Conservation (phyloP, 2,113 vertebrate species). For the Gallinago jamesoni region DNA sequence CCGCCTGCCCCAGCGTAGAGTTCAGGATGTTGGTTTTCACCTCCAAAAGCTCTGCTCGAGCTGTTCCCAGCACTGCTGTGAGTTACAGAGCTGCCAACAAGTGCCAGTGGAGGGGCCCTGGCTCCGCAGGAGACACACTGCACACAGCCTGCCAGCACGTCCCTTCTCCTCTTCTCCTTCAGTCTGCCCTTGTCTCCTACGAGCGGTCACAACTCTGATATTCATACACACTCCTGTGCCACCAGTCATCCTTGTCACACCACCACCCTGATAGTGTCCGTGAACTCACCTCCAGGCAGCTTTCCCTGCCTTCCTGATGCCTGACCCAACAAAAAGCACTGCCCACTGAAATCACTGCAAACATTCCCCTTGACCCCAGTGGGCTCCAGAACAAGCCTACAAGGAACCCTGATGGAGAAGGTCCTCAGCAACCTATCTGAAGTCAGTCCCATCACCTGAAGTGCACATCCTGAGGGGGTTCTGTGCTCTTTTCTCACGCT, state of each 20-base stretch:
- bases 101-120: neutral
- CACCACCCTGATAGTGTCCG: rapidly evolving
- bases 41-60: neutral
- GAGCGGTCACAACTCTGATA: neutral
- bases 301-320: neutral
- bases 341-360: neutral
- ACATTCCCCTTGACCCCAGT: neutral
- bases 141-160: neutral
- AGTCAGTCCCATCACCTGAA: neutral
- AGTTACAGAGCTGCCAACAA: neutral
- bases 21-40: neutral
- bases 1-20: neutral
- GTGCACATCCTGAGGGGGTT: neutral
- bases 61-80: neutral
- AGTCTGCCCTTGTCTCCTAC: neutral
- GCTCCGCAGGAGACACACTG: neutral
- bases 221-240: neutral
- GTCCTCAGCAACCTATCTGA: neutral
- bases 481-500: neutral
- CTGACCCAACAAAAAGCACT: neutral
- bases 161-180: neutral
- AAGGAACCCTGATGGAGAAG: neutral
- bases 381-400: neutral
- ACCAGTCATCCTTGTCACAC: neutral
- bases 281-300: neutral